These are phyloP conservation scores for Eretmochelys imbricata DNA, from an alignment of 2,113 vertebrate species.

Conservation along the genomic window DNA sequence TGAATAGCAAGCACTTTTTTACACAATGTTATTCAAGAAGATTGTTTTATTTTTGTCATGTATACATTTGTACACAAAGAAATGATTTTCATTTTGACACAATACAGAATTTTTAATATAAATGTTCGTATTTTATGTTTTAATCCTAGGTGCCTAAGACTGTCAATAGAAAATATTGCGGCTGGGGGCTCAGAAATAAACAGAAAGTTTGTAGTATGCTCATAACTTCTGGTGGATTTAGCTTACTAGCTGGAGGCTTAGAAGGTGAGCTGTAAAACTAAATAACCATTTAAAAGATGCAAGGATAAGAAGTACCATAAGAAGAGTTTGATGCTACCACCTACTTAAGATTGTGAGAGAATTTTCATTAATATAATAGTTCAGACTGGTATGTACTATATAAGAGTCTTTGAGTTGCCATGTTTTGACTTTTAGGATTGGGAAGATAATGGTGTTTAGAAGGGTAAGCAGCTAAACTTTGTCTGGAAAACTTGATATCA, in stretches of 20 bases:
- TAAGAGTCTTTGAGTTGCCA: rapidly evolving
- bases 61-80: conserved; percentile 46
- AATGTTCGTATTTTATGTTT: neutral
- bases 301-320: neutral
- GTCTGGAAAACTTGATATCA: neutral
- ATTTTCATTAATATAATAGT: rapidly evolving
- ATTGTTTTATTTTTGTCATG: conserved; percentile 55
- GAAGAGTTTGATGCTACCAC: neutral
- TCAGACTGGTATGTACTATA: rapidly evolving
- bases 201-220: rapidly evolving
- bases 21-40: conserved; percentile 11
- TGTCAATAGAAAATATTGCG: rapidly evolving
- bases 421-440: rapidly evolving
- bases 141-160: neutral
- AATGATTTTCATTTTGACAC: conserved; percentile 31
- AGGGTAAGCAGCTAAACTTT: neutral
- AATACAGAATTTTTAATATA: conserved; percentile 59
- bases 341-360: neutral
- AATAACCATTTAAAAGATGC: neutral
- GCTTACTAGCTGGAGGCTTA: neutral
- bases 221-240: neutral
- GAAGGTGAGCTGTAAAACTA: neutral
- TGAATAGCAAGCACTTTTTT: conserved; percentile 52
- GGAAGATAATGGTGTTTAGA: neutral
- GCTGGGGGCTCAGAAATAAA: neutral